A percentile compares a stretch with the other conserved stretches of the same genome.
Evolutionary conservation across 2,888 invertebrate species (phyloP).

Genomic region (Pyrochroa serraticornis): DNA sequence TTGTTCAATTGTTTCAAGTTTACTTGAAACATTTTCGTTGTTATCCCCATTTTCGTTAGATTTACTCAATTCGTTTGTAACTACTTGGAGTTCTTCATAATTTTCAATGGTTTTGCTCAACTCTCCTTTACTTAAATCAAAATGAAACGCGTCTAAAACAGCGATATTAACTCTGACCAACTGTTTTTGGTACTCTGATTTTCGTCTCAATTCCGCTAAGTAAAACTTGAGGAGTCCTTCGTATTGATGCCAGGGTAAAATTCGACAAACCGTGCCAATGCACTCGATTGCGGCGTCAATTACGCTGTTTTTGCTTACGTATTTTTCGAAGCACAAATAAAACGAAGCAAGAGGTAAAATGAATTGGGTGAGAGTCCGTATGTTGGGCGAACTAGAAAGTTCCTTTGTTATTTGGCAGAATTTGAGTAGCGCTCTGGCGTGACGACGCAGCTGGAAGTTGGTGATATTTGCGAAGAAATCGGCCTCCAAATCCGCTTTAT

Average conservation of each 20-base stretch:
- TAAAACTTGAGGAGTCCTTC: conserved; percentile 82
- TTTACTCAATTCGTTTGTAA: conserved; percentile 12
- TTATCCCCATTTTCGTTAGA: neutral
- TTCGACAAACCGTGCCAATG: conserved; percentile 74
- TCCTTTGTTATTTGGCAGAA: conserved; percentile 72
- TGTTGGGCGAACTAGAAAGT: conserved; percentile 65
- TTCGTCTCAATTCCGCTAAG: conserved; percentile 74
- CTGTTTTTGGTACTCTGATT: conserved; percentile 81
- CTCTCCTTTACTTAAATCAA: conserved; percentile 72
- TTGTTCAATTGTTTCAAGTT: conserved; percentile 51
- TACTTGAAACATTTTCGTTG: conserved; percentile 2
- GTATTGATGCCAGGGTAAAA: conserved; percentile 91
- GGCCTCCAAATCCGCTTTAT: conserved; percentile 78
- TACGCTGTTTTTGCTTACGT: conserved; percentile 76
- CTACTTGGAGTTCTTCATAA: conserved; percentile 8
- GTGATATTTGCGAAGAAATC: conserved; percentile 95
- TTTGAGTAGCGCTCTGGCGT: conserved; percentile 80
- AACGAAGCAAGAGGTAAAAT: conserved; percentile 82
- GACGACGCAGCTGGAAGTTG: conserved; percentile 86
- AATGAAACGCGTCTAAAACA: conserved; percentile 91
- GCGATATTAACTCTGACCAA: conserved; percentile 76
- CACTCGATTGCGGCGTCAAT: conserved; percentile 86
- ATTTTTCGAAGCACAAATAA: conserved; percentile 80
- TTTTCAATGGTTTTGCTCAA: neutral
- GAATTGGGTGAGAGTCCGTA: conserved; percentile 80